These are phyloP conservation scores for Drosophila carrolli DNA, from an alignment of 1,140 invertebrate genomes.

Conservation along the genomic window DNA sequence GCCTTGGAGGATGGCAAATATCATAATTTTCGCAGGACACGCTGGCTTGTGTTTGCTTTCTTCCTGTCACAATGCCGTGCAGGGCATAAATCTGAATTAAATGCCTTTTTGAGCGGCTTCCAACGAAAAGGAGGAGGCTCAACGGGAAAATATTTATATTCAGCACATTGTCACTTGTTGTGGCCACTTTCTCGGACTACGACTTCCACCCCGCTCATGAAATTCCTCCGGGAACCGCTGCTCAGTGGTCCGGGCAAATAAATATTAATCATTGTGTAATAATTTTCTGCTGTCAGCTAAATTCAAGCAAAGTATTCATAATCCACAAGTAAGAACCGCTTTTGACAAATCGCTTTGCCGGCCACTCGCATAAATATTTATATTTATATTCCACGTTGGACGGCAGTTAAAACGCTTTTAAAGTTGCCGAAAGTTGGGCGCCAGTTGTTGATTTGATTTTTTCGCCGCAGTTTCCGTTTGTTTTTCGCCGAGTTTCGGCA, in stretches of 20 bases:
- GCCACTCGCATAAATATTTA: conserved; percentile 55
- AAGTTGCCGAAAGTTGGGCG: conserved; percentile 35
- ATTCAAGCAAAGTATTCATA: conserved; percentile 84
- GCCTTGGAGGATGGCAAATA: conserved; percentile 48
- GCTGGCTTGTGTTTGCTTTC: conserved; percentile 59
- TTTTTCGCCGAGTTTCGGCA: conserved; percentile 13
- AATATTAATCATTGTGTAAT: conserved; percentile 84
- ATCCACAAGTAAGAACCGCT: conserved; percentile 81
- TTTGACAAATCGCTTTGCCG: conserved; percentile 81
- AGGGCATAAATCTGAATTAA: conserved; percentile 82
- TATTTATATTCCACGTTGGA: conserved; percentile 20
- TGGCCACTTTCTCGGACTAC: conserved; percentile 38
- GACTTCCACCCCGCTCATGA: neutral
- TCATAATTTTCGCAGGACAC: conserved; percentile 72
- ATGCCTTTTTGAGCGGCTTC: conserved; percentile 67
- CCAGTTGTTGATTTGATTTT: conserved; percentile 41
- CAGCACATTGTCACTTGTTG: conserved; percentile 75
- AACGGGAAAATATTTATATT: conserved; percentile 50
- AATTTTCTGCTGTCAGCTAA: conserved; percentile 84
- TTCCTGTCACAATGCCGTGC: conserved; percentile 71
- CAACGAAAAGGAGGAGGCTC: conserved; percentile 6
- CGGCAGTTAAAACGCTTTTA: conserved; percentile 49
- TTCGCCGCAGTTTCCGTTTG: conserved; percentile 13
- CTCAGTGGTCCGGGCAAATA: conserved; percentile 69
- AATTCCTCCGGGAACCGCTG: conserved; percentile 33